These are phyloP conservation scores for Stictonetta naevosa DNA, from an alignment of 2,113 vertebrate genomes.

Conservation along the genomic window DNA sequence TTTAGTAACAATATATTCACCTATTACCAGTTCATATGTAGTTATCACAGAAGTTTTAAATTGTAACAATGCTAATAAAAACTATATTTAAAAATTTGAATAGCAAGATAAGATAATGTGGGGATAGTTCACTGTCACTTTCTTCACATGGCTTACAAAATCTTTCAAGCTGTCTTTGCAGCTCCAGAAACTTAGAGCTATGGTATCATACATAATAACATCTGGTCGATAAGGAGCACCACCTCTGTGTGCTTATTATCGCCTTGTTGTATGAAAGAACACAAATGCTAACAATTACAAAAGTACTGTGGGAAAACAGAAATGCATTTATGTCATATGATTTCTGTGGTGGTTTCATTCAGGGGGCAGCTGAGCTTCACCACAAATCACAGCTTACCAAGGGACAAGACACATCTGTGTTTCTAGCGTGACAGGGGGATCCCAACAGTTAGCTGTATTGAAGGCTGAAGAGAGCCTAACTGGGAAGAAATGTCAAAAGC, in stretches of 20 bases:
- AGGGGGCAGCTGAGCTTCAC: too few species aligned
- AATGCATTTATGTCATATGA: neutral
- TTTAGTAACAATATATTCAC: neutral
- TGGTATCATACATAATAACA: accelerated
- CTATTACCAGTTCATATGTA: neutral
- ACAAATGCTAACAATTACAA: neutral
- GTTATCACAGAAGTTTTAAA: neutral
- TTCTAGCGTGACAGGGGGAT: too few species aligned
- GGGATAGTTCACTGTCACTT: neutral
- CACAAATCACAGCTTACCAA: too few species aligned
- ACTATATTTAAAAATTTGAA: neutral
- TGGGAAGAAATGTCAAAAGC: too few species aligned
- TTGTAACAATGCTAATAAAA: neutral
- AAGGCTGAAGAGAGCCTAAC: too few species aligned
- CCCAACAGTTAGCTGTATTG: too few species aligned
- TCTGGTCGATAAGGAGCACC: accelerated
- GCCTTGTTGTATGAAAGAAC: accelerated
- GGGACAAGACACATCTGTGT: too few species aligned
- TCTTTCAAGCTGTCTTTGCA: neutral
- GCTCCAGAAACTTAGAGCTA: neutral
- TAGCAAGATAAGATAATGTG: neutral
- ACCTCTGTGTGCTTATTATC: neutral
- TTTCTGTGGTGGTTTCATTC: neutral
- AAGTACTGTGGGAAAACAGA: neutral
- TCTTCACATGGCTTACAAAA: neutral